Evolutionary conservation across 1,140 invertebrate genomes (phyloP).

Genomic region (Bombus ignitus): DNA sequence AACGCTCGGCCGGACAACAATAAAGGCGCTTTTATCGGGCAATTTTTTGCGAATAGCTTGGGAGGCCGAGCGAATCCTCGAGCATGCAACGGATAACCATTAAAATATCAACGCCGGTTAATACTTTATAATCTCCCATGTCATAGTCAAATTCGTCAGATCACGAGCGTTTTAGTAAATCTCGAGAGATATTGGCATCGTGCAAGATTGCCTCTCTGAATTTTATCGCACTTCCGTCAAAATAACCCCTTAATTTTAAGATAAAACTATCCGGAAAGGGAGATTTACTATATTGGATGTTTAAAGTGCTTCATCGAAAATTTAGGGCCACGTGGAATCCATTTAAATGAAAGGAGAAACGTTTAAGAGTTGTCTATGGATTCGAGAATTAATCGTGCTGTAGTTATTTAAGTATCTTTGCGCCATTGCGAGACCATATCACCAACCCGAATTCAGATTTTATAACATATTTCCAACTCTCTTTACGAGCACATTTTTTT

Average conservation of each 20-base stretch:
- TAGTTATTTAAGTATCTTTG: no score
- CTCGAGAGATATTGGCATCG: background rate
- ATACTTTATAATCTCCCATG: slow-evolving; percentile 52
- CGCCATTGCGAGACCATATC: no score
- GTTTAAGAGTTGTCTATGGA: background rate
- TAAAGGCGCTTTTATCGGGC: slow-evolving; percentile 66
- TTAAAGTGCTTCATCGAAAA: background rate
- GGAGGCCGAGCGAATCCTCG: slow-evolving; percentile 19
- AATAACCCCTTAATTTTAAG: background rate
- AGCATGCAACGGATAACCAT: slow-evolving; percentile 35
- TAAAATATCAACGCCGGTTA: slow-evolving; percentile 58
- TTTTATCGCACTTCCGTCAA: background rate
- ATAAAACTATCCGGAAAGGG: background rate
- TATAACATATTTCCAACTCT: no score
- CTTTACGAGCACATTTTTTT: no score
- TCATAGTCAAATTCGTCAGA: slow-evolving; percentile 8
- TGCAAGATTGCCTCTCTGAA: background rate
- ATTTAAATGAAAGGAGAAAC: background rate
- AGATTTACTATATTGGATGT: background rate
- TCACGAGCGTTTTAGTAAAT: background rate
- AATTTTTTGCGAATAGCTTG: slow-evolving; percentile 49
- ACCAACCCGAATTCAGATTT: no score
- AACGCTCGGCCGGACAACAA: slow-evolving; percentile 64
- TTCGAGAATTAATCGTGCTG: background rate
- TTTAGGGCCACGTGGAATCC: background rate